Base-by-base conservation (phyloP, 2,113 vertebrate species). In the Arothron firmamentum region DNA sequence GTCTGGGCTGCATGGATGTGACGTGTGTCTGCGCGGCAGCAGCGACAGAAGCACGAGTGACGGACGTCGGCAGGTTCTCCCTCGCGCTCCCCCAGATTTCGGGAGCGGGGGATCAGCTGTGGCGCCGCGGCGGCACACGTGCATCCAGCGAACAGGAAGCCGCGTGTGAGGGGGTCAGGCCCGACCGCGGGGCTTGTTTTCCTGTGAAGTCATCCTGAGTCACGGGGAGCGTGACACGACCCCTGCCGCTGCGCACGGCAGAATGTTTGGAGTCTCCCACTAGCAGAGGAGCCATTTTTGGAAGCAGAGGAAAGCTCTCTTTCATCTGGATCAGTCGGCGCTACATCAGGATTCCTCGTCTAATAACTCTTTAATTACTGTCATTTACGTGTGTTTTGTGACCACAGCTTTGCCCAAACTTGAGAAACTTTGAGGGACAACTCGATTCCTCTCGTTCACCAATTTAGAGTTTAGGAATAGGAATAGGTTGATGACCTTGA, bases 171-270 rank as follows among this genome's bases (percentile, higher is more conserved):
- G 34, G 78, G 82, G 82, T 85, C 80, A 76, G 54, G 53, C 23
- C 59, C 50, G 69, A 80, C 82, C 70, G 75, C 56, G 38, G 74
- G 82, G 70, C 72, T 78, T 63, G 15, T 77, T 86, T 78, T 72
- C 67, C 68, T 11, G 62, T 57, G 59, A 43, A 80, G 73, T 82
- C 88, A 81, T 78, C 67, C 59, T 87, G 81, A 87, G 70, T 90
- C 89, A 84, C 54, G 34, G 62, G 21, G 59, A 77, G 61, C 59
- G 19, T 17, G 20, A 65, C 72, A 60, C 68, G 60, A 45, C 52
- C 53, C 60, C 59, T 56, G 16, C 25, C 53, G 60, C 59, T 56
- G 16, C 25, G 46, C 67, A 17, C 61, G 1, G 49, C 49, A 17
- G 48, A 34, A 65, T 59, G 56, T 69, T 59, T 43, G 47, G 61